A percentile compares a stretch with the other conserved stretches of the same genome.
These are phyloP conservation scores for Hoplodrina blanda DNA, from an alignment of 2,888 invertebrate genomes.

Conservation along the genomic window DNA sequence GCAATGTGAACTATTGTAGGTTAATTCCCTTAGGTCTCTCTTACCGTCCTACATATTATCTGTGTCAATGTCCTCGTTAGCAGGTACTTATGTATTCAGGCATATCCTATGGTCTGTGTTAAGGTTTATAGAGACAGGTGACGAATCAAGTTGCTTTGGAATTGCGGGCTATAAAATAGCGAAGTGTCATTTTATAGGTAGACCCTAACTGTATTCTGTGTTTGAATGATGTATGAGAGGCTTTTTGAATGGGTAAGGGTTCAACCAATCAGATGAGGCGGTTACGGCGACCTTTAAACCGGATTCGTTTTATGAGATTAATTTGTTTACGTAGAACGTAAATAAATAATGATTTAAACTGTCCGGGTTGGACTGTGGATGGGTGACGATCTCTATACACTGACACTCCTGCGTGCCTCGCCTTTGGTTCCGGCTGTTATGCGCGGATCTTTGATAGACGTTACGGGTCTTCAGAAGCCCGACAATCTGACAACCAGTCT, in stretches of 20 bases:
- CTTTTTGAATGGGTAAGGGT: neutral
- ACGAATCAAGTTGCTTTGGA: slow-evolving; percentile 40
- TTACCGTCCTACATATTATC: slow-evolving; percentile 56
- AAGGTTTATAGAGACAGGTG: slow-evolving; percentile 40
- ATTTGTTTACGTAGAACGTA: neutral
- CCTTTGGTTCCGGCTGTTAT: too few species aligned
- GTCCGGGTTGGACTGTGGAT: too few species aligned
- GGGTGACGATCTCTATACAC: too few species aligned
- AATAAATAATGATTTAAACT: too few species aligned
- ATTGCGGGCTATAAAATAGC: slow-evolving; percentile 32
- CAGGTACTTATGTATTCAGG: slow-evolving; percentile 42
- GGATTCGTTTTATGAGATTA: neutral
- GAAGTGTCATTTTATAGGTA: slow-evolving; percentile 15
- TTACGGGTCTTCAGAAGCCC: too few species aligned
- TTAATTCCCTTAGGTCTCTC: slow-evolving; percentile 62
- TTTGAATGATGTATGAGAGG: slow-evolving; percentile 15
- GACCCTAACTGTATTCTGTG: slow-evolving; percentile 24
- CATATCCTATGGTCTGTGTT: slow-evolving; percentile 21
- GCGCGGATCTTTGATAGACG: too few species aligned
- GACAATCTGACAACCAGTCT: too few species aligned
- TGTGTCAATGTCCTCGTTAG: slow-evolving; percentile 62
- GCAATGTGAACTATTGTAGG: slow-evolving; percentile 61
- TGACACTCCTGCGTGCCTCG: too few species aligned
- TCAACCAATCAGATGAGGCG: neutral
- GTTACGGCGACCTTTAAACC: neutral